These are phyloP conservation scores for Epicampocera succincta DNA, from an alignment of 2,888 invertebrate genomes.

Conservation along the genomic window DNA sequence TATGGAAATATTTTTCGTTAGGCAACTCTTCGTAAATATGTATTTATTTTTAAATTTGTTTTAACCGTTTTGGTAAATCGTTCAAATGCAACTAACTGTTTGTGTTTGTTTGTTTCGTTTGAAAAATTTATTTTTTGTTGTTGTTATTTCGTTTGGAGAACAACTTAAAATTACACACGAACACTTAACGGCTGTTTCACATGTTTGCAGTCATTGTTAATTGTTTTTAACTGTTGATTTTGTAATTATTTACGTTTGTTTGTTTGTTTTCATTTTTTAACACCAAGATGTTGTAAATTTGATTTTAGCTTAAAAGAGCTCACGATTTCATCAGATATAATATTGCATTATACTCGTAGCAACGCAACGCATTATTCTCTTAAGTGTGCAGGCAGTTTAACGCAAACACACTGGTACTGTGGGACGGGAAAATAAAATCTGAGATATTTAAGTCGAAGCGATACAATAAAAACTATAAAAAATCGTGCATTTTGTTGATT, in stretches of 20 bases:
- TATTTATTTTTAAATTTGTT: conserved; percentile 5
- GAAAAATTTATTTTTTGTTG: neutral
- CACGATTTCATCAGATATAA: conserved; percentile 67
- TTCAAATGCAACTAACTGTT: conserved; percentile 65
- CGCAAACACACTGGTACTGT: conserved; percentile 32
- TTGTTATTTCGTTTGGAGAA: conserved; percentile 20
- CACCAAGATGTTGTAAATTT: conserved; percentile 25
- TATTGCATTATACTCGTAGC: conserved; percentile 61
- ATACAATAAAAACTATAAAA: too few species aligned
- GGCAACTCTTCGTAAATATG: conserved; percentile 28
- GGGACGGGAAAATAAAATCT: neutral
- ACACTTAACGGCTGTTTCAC: conserved; percentile 64
- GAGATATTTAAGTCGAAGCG: too few species aligned
- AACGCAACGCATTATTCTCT: conserved; percentile 32
- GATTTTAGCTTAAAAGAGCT: conserved; percentile 54
- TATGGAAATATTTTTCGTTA: conserved; percentile 35
- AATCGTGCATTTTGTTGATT: too few species aligned
- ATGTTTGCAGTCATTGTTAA: conserved; percentile 30
- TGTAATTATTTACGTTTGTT: conserved; percentile 17
- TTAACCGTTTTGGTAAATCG: conserved; percentile 65
- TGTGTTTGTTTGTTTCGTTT: conserved; percentile 11
- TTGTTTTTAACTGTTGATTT: conserved; percentile 32
- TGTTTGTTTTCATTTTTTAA: too few species aligned
- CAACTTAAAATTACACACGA: conserved; percentile 57
- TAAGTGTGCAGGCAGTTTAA: neutral